Evolutionary conservation across 2,888 invertebrate genomes (phyloP).

Genomic region (Formica aserva): DNA sequence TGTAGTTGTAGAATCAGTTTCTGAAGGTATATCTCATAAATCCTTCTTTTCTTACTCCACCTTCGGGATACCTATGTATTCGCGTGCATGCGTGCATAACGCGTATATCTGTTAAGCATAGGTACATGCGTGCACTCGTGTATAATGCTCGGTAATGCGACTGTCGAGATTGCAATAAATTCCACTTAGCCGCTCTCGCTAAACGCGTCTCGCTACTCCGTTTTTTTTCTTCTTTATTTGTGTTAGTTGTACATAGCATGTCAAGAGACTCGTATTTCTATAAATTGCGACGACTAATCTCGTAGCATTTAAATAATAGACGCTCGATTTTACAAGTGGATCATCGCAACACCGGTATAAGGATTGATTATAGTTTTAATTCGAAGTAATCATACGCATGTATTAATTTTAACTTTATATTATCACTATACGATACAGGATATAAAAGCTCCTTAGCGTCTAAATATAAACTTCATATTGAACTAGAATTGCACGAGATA

Average conservation of each 20-base stretch:
- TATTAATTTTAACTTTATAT: not conserved
- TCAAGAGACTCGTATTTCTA: not conserved
- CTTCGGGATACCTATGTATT: conserved; percentile 53
- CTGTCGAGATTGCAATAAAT: conserved; percentile 77
- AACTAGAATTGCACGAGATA: no score
- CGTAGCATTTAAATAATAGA: conserved; percentile 7
- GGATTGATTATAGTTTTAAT: conserved; percentile 1
- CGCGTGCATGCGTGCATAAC: conserved; percentile 45
- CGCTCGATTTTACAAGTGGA: conserved; percentile 15
- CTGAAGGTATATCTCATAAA: conserved; percentile 44
- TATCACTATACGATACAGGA: not conserved
- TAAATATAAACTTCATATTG: not conserved
- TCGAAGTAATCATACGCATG: not conserved
- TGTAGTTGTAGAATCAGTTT: conserved; percentile 54
- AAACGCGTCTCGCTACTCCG: conserved; percentile 54
- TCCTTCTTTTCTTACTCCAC: conserved; percentile 29
- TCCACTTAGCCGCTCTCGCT: conserved; percentile 75
- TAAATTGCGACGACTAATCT: conserved; percentile 42
- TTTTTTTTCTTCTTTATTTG: conserved; percentile 23
- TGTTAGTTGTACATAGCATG: not conserved
- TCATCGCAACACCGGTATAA: not conserved
- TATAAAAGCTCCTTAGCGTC: not conserved
- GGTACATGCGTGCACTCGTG: conserved; percentile 37
- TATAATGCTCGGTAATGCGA: conserved; percentile 63
- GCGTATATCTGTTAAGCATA: conserved; percentile 47